Conservation (phyloP, 2,888 invertebrate genomes). For the Tipula lateralis region DNA sequence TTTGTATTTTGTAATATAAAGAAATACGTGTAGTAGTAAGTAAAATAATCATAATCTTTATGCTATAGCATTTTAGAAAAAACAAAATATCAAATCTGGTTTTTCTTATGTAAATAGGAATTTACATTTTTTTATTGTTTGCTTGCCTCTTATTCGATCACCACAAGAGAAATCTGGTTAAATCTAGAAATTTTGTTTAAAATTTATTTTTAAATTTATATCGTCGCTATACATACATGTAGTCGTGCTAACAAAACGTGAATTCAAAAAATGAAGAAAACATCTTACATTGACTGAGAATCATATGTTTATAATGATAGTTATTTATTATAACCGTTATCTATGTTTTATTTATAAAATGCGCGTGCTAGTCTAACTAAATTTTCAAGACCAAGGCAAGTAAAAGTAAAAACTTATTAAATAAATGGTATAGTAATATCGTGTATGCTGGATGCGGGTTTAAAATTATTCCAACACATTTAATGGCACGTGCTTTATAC, state of each 20-base stretch:
- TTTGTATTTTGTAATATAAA: too few species aligned
- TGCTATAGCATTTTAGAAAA: neutral
- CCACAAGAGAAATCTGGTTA: neutral
- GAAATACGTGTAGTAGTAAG: too few species aligned
- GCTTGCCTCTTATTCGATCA: neutral
- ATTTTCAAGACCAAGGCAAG: neutral
- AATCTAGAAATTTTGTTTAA: neutral
- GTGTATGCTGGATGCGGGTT: too few species aligned
- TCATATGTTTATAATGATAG: neutral
- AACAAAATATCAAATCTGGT: neutral
- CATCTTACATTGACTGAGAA: neutral
- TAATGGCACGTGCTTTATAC: too few species aligned
- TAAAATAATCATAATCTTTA: neutral
- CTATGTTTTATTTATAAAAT: neutral
- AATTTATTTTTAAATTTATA: neutral
- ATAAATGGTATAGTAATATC: too few species aligned
- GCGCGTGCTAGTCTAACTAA: neutral
- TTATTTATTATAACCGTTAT: too few species aligned
- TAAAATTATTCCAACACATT: too few species aligned
- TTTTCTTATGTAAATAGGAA: slow-evolving; percentile 5
- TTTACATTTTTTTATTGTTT: neutral
- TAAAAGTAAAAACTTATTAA: too few species aligned
- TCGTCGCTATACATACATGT: neutral
- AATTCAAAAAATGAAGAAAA: neutral
- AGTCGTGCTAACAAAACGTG: neutral